phyloP scores from a whole-genome alignment of 2,888 invertebrate species.

The Tiliacea citrago region DNA sequence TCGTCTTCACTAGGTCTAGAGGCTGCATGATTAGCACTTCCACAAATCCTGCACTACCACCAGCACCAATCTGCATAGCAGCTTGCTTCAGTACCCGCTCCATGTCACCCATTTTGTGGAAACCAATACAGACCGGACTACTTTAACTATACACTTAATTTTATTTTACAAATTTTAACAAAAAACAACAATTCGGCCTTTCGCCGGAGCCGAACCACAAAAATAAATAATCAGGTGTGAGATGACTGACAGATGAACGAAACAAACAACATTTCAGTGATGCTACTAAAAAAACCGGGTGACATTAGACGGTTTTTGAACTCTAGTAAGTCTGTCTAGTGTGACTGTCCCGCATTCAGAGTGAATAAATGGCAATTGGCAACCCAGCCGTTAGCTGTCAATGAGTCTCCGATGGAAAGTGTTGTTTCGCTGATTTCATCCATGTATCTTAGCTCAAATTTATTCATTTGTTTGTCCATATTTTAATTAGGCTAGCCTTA shows the following conservation, averaged over 20 bases:
- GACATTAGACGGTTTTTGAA: conserved; percentile 67
- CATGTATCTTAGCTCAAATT: conserved; percentile 54
- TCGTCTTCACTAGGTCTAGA: conserved; percentile 97
- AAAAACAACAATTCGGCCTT: conserved; percentile 2
- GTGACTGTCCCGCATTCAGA: no score
- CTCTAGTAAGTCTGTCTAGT: no score
- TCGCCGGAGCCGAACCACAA: conserved; percentile 13
- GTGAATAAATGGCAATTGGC: conserved; percentile 30
- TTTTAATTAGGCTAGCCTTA: conserved; percentile 49
- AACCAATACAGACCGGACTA: conserved; percentile 11
- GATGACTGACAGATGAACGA: conserved; percentile 46
- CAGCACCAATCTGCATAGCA: conserved; percentile 95
- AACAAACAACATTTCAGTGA: conserved; percentile 5
- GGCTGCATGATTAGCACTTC: conserved; percentile 99
- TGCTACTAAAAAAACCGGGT: conserved; percentile 20
- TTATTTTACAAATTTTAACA: conserved; percentile 1
- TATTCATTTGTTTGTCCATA: conserved; percentile 54
- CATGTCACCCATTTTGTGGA: conserved; percentile 80
- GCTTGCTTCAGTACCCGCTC: conserved; percentile 92
- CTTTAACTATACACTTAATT: neutral
- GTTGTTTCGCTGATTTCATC: conserved; percentile 65
- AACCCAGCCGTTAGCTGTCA: conserved; percentile 60
- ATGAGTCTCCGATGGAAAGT: conserved; percentile 56
- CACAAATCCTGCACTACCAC: conserved; percentile 97
- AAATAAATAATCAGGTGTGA: conserved; percentile 56